These are phyloP conservation scores for Microctonus aethiopoides DNA, from an alignment of 2,888 invertebrate species.

Conservation along the genomic window DNA sequence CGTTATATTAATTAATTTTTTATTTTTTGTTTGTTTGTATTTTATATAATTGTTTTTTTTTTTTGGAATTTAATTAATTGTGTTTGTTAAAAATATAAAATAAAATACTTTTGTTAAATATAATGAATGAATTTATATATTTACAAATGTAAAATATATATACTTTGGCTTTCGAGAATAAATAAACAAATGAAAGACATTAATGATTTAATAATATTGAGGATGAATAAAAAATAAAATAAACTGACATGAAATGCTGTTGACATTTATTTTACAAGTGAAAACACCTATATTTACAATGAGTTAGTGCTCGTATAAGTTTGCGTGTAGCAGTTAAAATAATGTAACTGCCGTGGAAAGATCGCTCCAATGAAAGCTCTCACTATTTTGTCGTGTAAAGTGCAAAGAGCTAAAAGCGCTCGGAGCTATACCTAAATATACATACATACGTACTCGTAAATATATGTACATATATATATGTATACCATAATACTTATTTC, in stretches of 20 bases:
- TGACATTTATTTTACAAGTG: background rate
- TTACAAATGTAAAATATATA: too few species aligned
- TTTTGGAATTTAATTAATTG: too few species aligned
- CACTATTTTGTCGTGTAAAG: slow-evolving; percentile 6
- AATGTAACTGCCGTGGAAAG: slow-evolving; percentile 35
- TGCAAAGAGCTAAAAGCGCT: background rate
- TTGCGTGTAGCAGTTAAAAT: slow-evolving; percentile 34
- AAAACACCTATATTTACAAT: background rate
- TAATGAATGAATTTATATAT: too few species aligned
- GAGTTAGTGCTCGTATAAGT: slow-evolving; percentile 8
- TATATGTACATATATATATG: background rate
- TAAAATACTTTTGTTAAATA: too few species aligned
- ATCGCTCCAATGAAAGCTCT: slow-evolving; percentile 13
- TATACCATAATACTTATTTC: background rate
- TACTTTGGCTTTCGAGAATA: too few species aligned
- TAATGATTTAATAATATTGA: background rate
- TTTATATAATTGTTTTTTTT: too few species aligned
- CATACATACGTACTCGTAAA: background rate
- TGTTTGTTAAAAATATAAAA: too few species aligned
- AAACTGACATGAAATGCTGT: background rate
- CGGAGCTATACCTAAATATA: background rate
- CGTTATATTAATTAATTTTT: too few species aligned
- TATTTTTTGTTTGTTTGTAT: too few species aligned
- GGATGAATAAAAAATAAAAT: background rate
- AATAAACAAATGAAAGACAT: background rate